Evolutionary conservation across 2,113 vertebrate species (phyloP), one percentile per base, ranked within the genome.

Genomic region (Clarias magur): DNA sequence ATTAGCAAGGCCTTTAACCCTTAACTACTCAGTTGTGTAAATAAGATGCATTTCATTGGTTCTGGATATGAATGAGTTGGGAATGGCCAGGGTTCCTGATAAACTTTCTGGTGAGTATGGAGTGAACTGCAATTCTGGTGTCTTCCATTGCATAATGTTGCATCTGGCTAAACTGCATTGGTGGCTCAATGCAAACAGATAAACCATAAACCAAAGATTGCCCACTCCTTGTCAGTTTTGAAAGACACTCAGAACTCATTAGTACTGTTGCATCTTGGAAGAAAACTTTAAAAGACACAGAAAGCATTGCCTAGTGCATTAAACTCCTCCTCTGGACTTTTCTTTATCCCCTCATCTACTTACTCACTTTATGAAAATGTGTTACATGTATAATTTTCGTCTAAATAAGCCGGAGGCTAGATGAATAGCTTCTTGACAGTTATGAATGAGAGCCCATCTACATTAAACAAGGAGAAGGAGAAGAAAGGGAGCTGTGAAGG

Each of bases 371-470:
- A 63, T 89, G 87, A 82, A 94, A 93, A 92, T 88, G 88, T 88
- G 91, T 91, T 93, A 91, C 91, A 92, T 91, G 88, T 94, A 88
- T 91, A 93, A 93, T 94, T 92, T 93, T 92, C 85, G 88, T 91
- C 92, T 93, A 95, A 95, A 96, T 95, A 96, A 95, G 91, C 93
- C 75, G 82, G 79, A 92, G 91, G 93, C 92, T 92, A 92, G 88
- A 90, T 95, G 95, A 96, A 95, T 94, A 91, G 88, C 89, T 94
- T 96, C 93, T 94, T 96, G 95, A 96, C 96, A 96, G 94, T 96
- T 95, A 96, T 93, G 94, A 97, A 96, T 96, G 95, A 95, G 94
- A 91, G 89, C 90, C 91, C 88, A 89, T 90, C 92, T 94, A 91
- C 93, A 95, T 95, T 96, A 96, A 95, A 94, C 92, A 93, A 93